phyloP scores from a whole-genome alignment of 2,797 vertebrate genomes.

The Huso huso region DNA sequence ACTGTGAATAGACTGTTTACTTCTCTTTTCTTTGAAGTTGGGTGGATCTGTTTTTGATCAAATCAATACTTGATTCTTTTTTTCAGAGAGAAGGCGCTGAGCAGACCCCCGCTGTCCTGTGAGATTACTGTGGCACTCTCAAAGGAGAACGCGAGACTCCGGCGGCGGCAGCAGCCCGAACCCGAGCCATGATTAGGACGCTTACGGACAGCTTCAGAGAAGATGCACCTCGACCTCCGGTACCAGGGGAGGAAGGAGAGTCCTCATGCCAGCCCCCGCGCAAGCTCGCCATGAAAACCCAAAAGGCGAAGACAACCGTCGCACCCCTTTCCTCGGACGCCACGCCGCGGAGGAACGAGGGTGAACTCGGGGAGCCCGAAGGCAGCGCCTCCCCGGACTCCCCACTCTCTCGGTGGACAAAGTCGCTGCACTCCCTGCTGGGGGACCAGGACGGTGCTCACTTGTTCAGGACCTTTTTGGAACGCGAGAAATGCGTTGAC shows the following conservation, averaged over 20 bases:
- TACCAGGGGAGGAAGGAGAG: constrained; percentile 93
- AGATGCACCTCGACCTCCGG: constrained; percentile 91
- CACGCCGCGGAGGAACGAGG: constrained; percentile 76
- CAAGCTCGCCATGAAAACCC: constrained; percentile 63
- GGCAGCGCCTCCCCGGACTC: constrained; percentile 90
- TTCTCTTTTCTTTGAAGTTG: constrained; percentile 81
- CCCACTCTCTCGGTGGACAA: constrained; percentile 84
- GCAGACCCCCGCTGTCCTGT: constrained; percentile 82
- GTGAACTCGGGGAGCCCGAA: constrained; percentile 88
- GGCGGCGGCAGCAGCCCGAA: constrained; percentile 41
- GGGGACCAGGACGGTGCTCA: constrained; percentile 92
- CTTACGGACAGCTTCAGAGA: constrained; percentile 91
- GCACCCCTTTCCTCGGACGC: constrained; percentile 21
- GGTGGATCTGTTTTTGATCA: constrained; percentile 90
- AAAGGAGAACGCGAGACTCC: constrained; percentile 41
- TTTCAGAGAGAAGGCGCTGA: constrained; percentile 78
- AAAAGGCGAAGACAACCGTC: constrained; percentile 47
- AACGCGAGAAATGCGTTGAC: constrained; percentile 87
- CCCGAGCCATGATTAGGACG: constrained; percentile 81
- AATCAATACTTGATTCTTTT: constrained; percentile 80
- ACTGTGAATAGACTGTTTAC: constrained; percentile 72
- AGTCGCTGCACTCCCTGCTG: constrained; percentile 85
- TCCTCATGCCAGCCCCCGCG: constrained; percentile 63
- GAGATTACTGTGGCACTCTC: constrained; percentile 59
- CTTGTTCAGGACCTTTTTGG: constrained; percentile 88